A percentile compares a stretch with the other conserved stretches of the same genome.
Conservation (phyloP, 2,888 invertebrate genomes). For the Ochlodes sylvanus region DNA sequence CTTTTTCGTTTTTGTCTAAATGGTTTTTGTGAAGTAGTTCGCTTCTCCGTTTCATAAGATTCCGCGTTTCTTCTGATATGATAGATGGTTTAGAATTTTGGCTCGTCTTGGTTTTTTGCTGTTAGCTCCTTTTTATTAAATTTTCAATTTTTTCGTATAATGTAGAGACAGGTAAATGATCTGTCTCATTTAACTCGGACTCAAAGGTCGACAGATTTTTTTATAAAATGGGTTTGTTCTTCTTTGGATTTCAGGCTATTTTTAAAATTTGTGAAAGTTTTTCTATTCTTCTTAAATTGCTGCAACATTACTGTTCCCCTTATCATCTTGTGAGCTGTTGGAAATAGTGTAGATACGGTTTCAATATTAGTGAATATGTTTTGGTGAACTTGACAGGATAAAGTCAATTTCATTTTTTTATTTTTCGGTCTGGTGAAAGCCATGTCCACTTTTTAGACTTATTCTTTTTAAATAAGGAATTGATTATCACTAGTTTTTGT, state of each 20-base stretch:
- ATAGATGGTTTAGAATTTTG: not conserved
- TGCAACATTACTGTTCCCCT: conserved; percentile 20
- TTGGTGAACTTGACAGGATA: conserved; percentile 17
- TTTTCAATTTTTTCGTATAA: conserved; percentile 31
- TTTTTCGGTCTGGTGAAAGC: conserved; percentile 37
- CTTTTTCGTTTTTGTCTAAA: conserved; percentile 36
- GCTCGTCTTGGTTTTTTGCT: conserved; percentile 21
- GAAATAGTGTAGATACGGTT: conserved; percentile 22
- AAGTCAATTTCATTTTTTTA: conserved; percentile 37
- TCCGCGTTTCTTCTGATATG: too few relatives aligned
- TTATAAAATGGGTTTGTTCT: too few relatives aligned
- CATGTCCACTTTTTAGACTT: conserved; percentile 37
- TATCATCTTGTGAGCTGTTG: conserved; percentile 29
- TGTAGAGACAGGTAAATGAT: conserved; percentile 30
- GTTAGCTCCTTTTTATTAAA: conserved; percentile 22
- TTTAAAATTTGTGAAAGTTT: not conserved
- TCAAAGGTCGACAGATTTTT: too few relatives aligned
- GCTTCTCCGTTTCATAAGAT: conserved; percentile 26
- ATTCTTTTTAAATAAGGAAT: conserved; percentile 40
- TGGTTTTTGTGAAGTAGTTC: conserved; percentile 31
- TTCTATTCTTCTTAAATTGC: conserved; percentile 2
- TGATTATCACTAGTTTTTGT: conserved; percentile 42
- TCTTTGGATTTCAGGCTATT: not conserved
- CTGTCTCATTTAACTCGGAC: too few relatives aligned
- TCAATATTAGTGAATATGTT: conserved; percentile 29